Base-by-base conservation (phyloP, 1,140 invertebrate species). In the Eriosoma lanigerum region DNA sequence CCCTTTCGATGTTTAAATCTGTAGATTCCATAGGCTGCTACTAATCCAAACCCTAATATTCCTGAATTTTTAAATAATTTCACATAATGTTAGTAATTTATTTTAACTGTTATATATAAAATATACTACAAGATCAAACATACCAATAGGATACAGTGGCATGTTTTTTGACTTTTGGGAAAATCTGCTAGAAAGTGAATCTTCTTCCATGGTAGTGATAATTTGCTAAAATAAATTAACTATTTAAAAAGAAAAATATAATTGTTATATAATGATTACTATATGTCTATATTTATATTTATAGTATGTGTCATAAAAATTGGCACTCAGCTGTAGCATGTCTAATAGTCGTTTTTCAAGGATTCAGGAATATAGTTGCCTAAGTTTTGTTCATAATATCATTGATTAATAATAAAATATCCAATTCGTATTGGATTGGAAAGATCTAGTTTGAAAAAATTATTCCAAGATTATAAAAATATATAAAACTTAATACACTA, bases 1-100 rank as follows among this genome's bases (percentile, higher is more conserved):
- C 75, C 75, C 38, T 78, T 29, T 9, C 17, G 56, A 48, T 32
- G 13, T 48, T 78, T 78, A 32, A 78, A 78, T 60, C 26, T 78
- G 26, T 78, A 78, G 4, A 78, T 19, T 62, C 75, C 75, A 78
- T 78, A 78, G 1, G 32, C 75, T 24, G 75, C 56, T 26, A 78
- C 56, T 24, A 56, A 78, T 46, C 29, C 75, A 78, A 78, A 78
- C 19, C 29, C 75, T 38, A 60, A 44, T 58, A 78, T 78, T 62
- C 75, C 75, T 78, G 26, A 60, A 38, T 38, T 21, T 12, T 12
- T n/a, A 56, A 44, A 50, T 0, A 50, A 32, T 29, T 52, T 4
- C 8, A 52, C 15, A 48, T 12, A 52, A 12, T 29, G 52, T 9
- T 73, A 58, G 9, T 44, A 75, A 44, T 21, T 6, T 4, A 13